Conservation (phyloP, 1,140 invertebrate genomes). For the Cotesia vestalis region DNA sequence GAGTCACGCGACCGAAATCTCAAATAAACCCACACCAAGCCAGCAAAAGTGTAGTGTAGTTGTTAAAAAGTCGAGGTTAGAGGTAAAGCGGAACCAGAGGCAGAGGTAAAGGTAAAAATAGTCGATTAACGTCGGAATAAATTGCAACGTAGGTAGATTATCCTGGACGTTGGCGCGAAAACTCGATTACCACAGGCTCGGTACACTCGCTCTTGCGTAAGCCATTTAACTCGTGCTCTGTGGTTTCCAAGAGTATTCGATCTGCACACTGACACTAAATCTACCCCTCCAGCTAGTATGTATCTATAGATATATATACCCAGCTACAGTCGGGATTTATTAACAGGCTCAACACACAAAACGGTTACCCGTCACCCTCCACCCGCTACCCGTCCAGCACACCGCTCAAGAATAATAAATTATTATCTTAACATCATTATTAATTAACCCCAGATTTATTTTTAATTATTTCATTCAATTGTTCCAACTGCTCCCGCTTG, state of each 20-base stretch:
- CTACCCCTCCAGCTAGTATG: conserved; percentile 12
- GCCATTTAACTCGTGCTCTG: conserved; percentile 33
- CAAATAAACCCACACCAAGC: too few species aligned
- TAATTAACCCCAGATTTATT: too few species aligned
- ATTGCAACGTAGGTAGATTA: conserved; percentile 34
- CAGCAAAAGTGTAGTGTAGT: neutral
- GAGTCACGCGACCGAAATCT: too few species aligned
- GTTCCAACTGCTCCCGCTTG: too few species aligned
- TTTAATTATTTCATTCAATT: too few species aligned
- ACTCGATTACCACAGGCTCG: conserved; percentile 27
- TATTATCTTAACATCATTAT: too few species aligned
- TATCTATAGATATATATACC: neutral
- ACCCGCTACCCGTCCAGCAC: too few species aligned
- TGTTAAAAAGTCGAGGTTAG: neutral
- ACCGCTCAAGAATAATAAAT: too few species aligned
- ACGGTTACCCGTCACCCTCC: conserved; percentile 19
- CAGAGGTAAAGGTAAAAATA: conserved; percentile 16
- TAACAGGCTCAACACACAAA: conserved; percentile 15
- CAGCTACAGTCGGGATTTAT: conserved; percentile 28
- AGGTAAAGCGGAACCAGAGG: neutral
- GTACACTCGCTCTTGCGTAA: conserved; percentile 27
- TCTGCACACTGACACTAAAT: conserved; percentile 27
- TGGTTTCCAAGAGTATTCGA: conserved; percentile 33
- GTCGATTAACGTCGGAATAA: conserved; percentile 28
- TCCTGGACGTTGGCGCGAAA: conserved; percentile 32